A percentile compares a stretch with the other conserved stretches of the same genome.
Evolutionary conservation across 1,140 invertebrate genomes (phyloP).

Genomic region (Leptopilina clavipes): DNA sequence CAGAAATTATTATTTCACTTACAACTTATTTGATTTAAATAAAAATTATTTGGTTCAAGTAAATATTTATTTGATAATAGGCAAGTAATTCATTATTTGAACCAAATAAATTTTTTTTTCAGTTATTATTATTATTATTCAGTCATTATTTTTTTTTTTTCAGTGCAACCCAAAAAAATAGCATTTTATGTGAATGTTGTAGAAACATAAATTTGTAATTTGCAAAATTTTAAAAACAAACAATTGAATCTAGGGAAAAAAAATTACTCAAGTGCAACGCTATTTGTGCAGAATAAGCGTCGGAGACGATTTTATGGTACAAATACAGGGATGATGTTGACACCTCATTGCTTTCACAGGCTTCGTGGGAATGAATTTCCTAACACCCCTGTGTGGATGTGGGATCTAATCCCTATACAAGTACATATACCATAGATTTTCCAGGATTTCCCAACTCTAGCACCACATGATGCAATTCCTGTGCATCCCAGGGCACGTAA

Average conservation of each 20-base stretch:
- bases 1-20: too few relatives aligned
- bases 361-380: constrained; percentile 31
- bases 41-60: too few relatives aligned
- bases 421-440: constrained; percentile 53
- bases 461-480: constrained; percentile 60
- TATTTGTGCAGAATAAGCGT: constrained; percentile 9
- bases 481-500: constrained; percentile 46
- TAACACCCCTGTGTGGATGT: constrained; percentile 17
- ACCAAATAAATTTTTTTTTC: too few relatives aligned
- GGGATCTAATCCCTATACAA: constrained; percentile 3
- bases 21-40: too few relatives aligned
- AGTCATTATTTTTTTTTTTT: too few relatives aligned
- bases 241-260: background rate
- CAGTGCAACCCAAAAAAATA: too few relatives aligned
- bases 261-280: background rate
- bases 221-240: background rate
- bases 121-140: too few relatives aligned
- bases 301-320: background rate
- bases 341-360: constrained; percentile 7
- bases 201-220: too few relatives aligned
- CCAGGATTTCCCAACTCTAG: constrained; percentile 60
- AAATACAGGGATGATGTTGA: constrained; percentile 29
- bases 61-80: too few relatives aligned
- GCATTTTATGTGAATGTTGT: too few relatives aligned
- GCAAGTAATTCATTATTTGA: too few relatives aligned